phyloP scores from a whole-genome alignment of 2,888 invertebrate genomes.

The Girardia tigrina region DNA sequence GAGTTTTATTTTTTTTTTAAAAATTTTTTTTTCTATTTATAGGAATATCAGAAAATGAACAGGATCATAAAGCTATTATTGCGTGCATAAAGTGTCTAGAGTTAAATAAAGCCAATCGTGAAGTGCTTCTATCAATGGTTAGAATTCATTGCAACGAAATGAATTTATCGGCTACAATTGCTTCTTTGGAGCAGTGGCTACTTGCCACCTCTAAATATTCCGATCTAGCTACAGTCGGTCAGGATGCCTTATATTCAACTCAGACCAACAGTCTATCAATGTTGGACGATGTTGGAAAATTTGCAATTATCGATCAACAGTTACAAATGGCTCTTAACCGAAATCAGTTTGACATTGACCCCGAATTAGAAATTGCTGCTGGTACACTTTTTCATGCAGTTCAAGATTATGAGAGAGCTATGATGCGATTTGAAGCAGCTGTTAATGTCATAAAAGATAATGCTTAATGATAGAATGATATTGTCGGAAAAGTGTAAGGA shows the following conservation, averaged over 20 bases:
- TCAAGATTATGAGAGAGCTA: too few species aligned
- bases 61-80: conserved; percentile 71
- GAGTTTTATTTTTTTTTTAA: too few species aligned
- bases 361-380: too few species aligned
- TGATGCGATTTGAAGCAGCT: too few species aligned
- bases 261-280: background rate
- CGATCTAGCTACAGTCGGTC: background rate
- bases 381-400: too few species aligned
- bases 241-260: background rate
- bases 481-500: too few species aligned
- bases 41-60: conserved; percentile 93
- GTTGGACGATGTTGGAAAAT: background rate
- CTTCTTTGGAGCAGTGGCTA: background rate
- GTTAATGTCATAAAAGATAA: too few species aligned
- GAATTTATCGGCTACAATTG: conserved; percentile 48
- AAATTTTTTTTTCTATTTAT: too few species aligned
- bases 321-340: too few species aligned
- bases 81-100: conserved; percentile 56
- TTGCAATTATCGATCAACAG: too few species aligned
- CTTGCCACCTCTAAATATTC: background rate
- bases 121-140: conserved; percentile 74
- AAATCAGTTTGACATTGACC: too few species aligned
- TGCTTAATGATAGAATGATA: too few species aligned
- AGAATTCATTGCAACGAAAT: conserved; percentile 92
- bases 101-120: conserved; percentile 65